Percentiles rank a stretch among this genome's conserved stretches.
Evolutionary conservation across 2,113 vertebrate species (phyloP).

Genomic region (Mustela lutreola): DNA sequence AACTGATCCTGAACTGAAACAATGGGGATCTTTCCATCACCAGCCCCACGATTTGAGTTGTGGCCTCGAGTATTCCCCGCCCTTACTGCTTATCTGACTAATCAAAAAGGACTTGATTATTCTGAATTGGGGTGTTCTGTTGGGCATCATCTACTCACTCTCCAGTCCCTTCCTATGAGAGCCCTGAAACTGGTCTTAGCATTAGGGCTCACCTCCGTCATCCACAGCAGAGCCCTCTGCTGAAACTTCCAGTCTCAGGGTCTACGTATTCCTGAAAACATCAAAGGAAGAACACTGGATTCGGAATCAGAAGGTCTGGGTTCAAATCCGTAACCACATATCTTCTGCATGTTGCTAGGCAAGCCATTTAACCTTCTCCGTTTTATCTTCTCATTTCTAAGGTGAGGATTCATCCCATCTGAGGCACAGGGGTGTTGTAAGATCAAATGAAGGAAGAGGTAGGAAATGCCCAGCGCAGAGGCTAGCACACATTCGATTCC

Average conservation of each 20-base stretch:
- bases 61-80: background rate
- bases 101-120: background rate
- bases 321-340: background rate
- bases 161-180: background rate
- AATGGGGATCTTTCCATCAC: background rate
- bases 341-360: background rate
- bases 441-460: background rate
- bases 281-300: background rate
- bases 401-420: background rate
- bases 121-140: background rate
- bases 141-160: background rate
- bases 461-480: background rate
- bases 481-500: background rate
- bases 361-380: background rate
- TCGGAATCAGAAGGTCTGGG: background rate
- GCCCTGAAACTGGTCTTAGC: background rate
- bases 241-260: background rate
- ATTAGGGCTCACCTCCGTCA: background rate
- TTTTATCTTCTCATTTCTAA: conserved; percentile 1
- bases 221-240: background rate
- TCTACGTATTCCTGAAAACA: background rate
- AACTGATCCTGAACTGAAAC: background rate
- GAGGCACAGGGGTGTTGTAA: background rate
- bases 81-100: background rate
- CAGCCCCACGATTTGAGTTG: background rate